These are phyloP conservation scores for Chaetodon trifascialis DNA, from an alignment of 2,113 vertebrate genomes.

Conservation along the genomic window DNA sequence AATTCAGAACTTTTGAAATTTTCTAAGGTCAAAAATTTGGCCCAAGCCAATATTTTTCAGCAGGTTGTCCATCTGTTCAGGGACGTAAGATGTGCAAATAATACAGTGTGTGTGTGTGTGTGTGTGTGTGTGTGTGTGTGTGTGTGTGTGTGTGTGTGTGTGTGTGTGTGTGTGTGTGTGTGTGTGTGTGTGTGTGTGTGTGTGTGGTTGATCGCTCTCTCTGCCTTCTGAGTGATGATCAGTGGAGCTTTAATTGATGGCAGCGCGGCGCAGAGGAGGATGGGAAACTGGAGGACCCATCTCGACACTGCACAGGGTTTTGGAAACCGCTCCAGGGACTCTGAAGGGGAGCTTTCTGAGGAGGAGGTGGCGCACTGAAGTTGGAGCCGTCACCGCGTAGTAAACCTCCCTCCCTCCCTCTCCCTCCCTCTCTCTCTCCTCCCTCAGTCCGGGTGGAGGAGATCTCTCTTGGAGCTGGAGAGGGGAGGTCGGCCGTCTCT, in stretches of 20 bases:
- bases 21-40: no score
- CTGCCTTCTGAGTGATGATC: background rate
- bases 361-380: slow-evolving; percentile 31
- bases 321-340: background rate
- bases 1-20: no score
- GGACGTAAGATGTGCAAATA: background rate
- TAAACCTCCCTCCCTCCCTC: background rate
- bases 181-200: background rate
- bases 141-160: background rate
- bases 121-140: no score
- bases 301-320: background rate
- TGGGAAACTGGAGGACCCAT: background rate
- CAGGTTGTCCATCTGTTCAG: background rate
- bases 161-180: background rate
- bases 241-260: background rate
- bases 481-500: slow-evolving; percentile 50
- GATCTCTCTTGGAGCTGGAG: slow-evolving; percentile 63
- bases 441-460: slow-evolving; percentile 18
- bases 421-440: background rate
- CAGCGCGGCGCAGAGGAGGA: background rate
- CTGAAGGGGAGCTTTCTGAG: background rate
- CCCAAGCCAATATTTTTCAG: no score
- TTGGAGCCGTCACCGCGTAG: background rate
- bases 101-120: background rate
- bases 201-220: background rate